Evolutionary conservation across 2,113 vertebrate genomes (phyloP), one percentile per base, ranked within the genome.

Genomic region (Rhea americana): DNA sequence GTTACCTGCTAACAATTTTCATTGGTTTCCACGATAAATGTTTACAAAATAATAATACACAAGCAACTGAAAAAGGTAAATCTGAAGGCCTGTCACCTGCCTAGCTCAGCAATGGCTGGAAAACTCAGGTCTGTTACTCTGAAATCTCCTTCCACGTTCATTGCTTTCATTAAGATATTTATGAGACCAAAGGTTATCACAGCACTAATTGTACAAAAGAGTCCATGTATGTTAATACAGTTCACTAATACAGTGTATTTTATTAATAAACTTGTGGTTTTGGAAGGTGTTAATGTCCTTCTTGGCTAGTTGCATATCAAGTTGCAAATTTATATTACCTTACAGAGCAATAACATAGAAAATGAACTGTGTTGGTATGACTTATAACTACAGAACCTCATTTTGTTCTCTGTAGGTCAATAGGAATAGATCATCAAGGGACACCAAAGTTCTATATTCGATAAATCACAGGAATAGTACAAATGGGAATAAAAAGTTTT

Each of bases 41-140:
- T 56, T 81, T 93, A 35, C 81, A 35, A 75, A 87, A 68, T 20
- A 82, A 39, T 77, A 87, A 68, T 20, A 71, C 6, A 39, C 14
- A 47, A 87, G 37, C 4, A 37, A 32, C 47, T 55, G 71, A 39
- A 35, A 76, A 72, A 83, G 39, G 13, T 43, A 26, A 26, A 65
- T 66, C 35, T 79, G 62, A 73, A 59, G 35, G 58, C 20, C 17
- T 67, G 0, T 65, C 30, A 12, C 22, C 51, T 66, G 19, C 22
- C 11, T 85, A 32, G 13, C 30, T 87, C 41, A 53, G 15, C 65
- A 30, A 39, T 1, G 19, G 7, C 41, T 80, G 63, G 19, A 45
- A 76, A 55, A 58, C 0, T 0, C 28, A 78, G 1, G 0, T 48
- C 51, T 76, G 62, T 87, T 41, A 32, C 7, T 6, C 35, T 35